A percentile compares a stretch with the other conserved stretches of the same genome.
Conservation (phyloP, 1,140 invertebrate species). For the Heliconius melpomene region DNA sequence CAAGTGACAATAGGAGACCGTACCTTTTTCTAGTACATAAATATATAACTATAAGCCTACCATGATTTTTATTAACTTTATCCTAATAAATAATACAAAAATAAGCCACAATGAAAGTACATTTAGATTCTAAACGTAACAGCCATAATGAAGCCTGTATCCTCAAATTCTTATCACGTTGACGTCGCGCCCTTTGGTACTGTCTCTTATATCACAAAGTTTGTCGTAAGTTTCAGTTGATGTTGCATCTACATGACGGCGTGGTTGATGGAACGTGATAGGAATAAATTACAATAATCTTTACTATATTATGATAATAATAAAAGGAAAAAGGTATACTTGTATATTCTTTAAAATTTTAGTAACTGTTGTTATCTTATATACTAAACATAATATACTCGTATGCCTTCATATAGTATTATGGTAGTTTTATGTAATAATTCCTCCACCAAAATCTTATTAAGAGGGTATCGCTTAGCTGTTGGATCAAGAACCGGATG, state of each 20-base stretch:
- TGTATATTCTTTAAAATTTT: background rate
- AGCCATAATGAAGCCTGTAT: background rate
- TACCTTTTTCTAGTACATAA: too few species aligned
- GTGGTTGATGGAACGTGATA: constrained; percentile 7
- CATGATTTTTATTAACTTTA: too few species aligned
- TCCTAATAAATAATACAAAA: background rate
- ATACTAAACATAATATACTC: background rate
- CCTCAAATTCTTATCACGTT: constrained; percentile 27
- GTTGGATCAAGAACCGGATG: too few species aligned
- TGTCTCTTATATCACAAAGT: constrained; percentile 24
- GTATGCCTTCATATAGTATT: background rate
- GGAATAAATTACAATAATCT: constrained; percentile 12
- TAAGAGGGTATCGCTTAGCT: too few species aligned
- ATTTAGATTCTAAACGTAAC: constrained; percentile 15
- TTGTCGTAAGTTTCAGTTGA: constrained; percentile 18
- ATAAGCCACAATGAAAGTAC: background rate
- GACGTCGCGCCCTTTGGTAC: constrained; percentile 19
- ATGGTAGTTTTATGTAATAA: too few species aligned
- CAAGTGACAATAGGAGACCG: too few species aligned
- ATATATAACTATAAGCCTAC: too few species aligned
- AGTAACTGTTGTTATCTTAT: background rate
- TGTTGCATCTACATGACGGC: constrained; percentile 18
- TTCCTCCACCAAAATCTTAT: too few species aligned
- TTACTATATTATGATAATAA: background rate
- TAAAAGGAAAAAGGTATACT: background rate